Conservation (phyloP, 1,140 invertebrate species). For the Tetramorium simillimum region DNA sequence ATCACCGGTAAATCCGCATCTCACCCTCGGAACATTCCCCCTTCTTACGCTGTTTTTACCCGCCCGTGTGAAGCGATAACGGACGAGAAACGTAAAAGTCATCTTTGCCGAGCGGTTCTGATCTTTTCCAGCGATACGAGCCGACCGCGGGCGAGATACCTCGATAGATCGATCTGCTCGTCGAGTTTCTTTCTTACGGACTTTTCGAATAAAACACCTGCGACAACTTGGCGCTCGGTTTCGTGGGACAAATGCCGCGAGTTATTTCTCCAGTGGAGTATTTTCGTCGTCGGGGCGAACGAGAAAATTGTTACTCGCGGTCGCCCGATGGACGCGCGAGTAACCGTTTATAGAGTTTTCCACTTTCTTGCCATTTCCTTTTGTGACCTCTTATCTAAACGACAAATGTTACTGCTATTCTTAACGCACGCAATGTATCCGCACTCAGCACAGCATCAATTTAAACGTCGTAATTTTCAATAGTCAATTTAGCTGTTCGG, state of each 20-base stretch:
- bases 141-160: background rate
- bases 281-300: slow-evolving; percentile 23
- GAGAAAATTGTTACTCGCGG: slow-evolving; percentile 42
- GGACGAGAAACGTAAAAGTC: slow-evolving; percentile 41
- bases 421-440: background rate
- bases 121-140: slow-evolving; percentile 26
- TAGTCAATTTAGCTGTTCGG: background rate
- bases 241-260: slow-evolving; percentile 40
- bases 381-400: slow-evolving; percentile 10
- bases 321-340: background rate
- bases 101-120: slow-evolving; percentile 21
- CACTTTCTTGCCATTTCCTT: slow-evolving; percentile 15
- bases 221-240: slow-evolving; percentile 38
- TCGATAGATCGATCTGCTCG: slow-evolving; percentile 45
- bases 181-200: slow-evolving; percentile 27
- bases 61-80: slow-evolving; percentile 30
- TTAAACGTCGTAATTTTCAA: background rate
- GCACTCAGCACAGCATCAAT: background rate
- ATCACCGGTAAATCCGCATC: slow-evolving; percentile 22
- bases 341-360: slow-evolving; percentile 21
- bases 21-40: background rate
- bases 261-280: slow-evolving; percentile 14
- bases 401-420: slow-evolving; percentile 1
- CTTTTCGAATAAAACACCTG: slow-evolving; percentile 49
- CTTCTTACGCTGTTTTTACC: slow-evolving; percentile 25